Base-by-base conservation (phyloP, 2,113 vertebrate species). In the Taurulus bubalis region DNA sequence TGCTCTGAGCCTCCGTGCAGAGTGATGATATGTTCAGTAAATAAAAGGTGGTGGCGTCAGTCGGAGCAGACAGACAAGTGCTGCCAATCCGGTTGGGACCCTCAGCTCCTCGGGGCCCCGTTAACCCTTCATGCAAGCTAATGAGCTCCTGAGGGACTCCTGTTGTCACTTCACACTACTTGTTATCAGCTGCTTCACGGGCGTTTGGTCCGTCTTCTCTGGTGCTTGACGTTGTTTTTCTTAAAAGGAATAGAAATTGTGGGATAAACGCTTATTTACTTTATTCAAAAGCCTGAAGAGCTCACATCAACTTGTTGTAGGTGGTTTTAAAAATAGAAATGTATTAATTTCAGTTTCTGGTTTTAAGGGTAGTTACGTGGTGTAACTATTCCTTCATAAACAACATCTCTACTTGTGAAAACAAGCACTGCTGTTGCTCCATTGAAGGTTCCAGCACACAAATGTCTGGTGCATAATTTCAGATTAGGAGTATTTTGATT, bases 121-220 rank as follows among this genome's bases (percentile, higher is more conserved):
- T 87, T 71, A 75, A 65, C 75, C 71, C 30, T 36, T 59, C 59
- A 38, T 9, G 12, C 11, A 8, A 38, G 20, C 24, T 83, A 85
- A 82, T 82, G 65, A 89, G 80, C 58, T 56, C 86, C 80, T 58
- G 8, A 22, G 69, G 58, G 89, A 69, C 7, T 12, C 66, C 20
- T 2, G 42, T 49, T 77, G n/a, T 70, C 22, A 64, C 32, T 30
- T 18, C 42, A 64, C 32, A 22, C n/a, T 71, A 18, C 7, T 26
- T 38, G 30, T 58, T 49, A 20, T 45, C 45, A 56, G 20, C 42
- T 28, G 0, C 30, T 53, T 22, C 45, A 34, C 11, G 0, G 40
- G 32, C 15, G 60, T 11, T 63, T n/a, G 5, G 6, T 63, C 18
- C 34, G 24, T 5, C 22, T 18, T 38, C 42, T 11, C 22, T 51